phyloP scores from a whole-genome alignment of 2,888 invertebrate species.

The Plagodis pulveraria region DNA sequence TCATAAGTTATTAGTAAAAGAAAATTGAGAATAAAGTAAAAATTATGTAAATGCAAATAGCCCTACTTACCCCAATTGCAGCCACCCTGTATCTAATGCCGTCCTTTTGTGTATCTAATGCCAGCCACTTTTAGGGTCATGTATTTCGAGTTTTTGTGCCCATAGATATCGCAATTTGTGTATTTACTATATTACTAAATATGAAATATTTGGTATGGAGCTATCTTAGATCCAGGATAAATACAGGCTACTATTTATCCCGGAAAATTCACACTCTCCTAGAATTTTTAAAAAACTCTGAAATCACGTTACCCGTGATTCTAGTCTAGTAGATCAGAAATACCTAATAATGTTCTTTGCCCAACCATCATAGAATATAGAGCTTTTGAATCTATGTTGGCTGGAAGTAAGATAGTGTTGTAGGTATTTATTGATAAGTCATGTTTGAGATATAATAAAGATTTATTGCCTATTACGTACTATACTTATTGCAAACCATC shows the following conservation, averaged over 20 bases:
- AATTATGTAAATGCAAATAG: slow-evolving; percentile 3
- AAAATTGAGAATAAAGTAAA: not conserved
- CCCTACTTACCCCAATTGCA: slow-evolving; percentile 4
- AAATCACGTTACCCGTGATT: not conserved
- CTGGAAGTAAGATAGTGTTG: slow-evolving; percentile 3
- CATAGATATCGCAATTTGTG: slow-evolving; percentile 3
- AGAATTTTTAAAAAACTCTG: slow-evolving; percentile 2
- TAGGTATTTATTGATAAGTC: slow-evolving; percentile 4
- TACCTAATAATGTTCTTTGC: slow-evolving; percentile 2
- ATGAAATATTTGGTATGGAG: slow-evolving; percentile 4
- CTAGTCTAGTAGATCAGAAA: slow-evolving; percentile 1
- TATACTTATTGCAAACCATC: slow-evolving; percentile 3
- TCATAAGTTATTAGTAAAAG: not conserved
- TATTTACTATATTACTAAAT: slow-evolving; percentile 3
- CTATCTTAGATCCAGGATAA: slow-evolving; percentile 3
- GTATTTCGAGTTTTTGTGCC: slow-evolving; percentile 4
- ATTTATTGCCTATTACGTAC: slow-evolving; percentile 2
- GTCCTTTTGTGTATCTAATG: slow-evolving; percentile 3
- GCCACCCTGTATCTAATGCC: slow-evolving; percentile 2
- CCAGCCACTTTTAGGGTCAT: slow-evolving; percentile 3
- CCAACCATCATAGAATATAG: slow-evolving; percentile 3
- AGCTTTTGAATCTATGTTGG: slow-evolving; percentile 3
- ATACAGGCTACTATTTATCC: slow-evolving; percentile 3
- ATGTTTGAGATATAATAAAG: slow-evolving; percentile 3
- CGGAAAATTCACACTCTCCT: slow-evolving; percentile 3